These are phyloP conservation scores for Hydraecia micacea DNA, from an alignment of 2,888 invertebrate genomes.

Conservation along the genomic window DNA sequence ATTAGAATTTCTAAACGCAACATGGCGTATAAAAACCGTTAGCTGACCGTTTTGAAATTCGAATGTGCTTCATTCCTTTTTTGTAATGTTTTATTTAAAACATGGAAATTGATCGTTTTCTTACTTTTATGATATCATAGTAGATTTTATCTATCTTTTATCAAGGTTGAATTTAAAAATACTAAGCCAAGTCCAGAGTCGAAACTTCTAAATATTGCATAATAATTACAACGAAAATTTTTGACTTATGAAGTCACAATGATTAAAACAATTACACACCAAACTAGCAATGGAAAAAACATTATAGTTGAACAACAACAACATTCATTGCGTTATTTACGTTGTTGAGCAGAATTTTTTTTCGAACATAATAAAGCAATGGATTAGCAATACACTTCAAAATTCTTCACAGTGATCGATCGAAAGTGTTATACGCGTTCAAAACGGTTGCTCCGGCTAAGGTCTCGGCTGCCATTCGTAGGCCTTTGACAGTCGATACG, in stretches of 20 bases:
- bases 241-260: not conserved
- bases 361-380: too few relatives aligned
- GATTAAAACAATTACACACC: not conserved
- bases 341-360: too few relatives aligned
- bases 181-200: constrained; percentile 6
- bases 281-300: too few relatives aligned
- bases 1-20: constrained; percentile 46
- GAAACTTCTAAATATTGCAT: constrained; percentile 11
- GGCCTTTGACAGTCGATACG: too few relatives aligned
- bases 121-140: not conserved
- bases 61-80: constrained; percentile 19
- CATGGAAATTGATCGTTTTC: not conserved
- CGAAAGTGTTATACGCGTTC: too few relatives aligned
- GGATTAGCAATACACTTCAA: too few relatives aligned
- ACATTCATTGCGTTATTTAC: too few relatives aligned
- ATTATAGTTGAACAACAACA: too few relatives aligned
- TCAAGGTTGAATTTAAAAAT: constrained; percentile 1
- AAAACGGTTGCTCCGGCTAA: too few relatives aligned
- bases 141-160: constrained; percentile 8
- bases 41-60: constrained; percentile 37
- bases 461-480: too few relatives aligned
- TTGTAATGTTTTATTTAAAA: constrained; percentile 13
- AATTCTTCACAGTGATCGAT: too few relatives aligned
- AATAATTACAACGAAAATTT: constrained; percentile 12
- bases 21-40: constrained; percentile 41